Percentiles rank a stretch among this genome's conserved stretches.
Conservation (phyloP, 2,113 vertebrate genomes). For the Clarias macrocephalus region DNA sequence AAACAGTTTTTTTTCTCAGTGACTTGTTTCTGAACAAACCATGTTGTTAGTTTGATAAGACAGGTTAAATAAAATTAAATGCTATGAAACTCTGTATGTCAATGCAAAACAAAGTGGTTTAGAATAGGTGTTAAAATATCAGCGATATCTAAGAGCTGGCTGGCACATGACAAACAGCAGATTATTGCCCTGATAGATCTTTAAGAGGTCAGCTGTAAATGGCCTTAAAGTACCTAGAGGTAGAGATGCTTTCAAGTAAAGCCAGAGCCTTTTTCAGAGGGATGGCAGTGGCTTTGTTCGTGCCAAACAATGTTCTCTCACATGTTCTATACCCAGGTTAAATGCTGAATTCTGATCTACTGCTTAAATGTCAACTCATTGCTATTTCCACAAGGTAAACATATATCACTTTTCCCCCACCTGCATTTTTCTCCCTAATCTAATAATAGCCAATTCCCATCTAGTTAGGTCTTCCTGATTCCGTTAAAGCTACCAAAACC, state of each 20-base stretch:
- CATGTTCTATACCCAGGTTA: not conserved
- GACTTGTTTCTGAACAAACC: not conserved
- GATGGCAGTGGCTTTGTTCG: not conserved
- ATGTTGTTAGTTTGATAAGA: not conserved
- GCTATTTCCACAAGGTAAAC: not conserved
- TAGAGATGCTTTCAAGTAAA: not conserved
- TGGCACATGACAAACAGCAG: not conserved
- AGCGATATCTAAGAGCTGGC: not conserved
- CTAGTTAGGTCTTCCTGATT: not conserved
- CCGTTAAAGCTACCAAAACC: not conserved
- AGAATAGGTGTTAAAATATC: not conserved
- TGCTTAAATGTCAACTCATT: not conserved
- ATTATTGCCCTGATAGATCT: not conserved
- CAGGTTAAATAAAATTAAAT: not conserved
- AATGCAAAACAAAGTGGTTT: not conserved
- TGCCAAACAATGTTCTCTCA: not conserved
- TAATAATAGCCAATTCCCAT: not conserved
- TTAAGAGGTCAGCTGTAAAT: slow-evolving; percentile 4
- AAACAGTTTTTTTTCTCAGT: not conserved
- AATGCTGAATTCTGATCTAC: not conserved
- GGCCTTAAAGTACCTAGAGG: not conserved
- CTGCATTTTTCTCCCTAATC: too few relatives aligned
- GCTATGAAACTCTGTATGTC: not conserved
- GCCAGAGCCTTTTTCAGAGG: not conserved
- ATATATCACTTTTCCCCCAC: too few relatives aligned